Conservation (phyloP, 2,888 invertebrate genomes). For the Alentia gelatinosa region DNA sequence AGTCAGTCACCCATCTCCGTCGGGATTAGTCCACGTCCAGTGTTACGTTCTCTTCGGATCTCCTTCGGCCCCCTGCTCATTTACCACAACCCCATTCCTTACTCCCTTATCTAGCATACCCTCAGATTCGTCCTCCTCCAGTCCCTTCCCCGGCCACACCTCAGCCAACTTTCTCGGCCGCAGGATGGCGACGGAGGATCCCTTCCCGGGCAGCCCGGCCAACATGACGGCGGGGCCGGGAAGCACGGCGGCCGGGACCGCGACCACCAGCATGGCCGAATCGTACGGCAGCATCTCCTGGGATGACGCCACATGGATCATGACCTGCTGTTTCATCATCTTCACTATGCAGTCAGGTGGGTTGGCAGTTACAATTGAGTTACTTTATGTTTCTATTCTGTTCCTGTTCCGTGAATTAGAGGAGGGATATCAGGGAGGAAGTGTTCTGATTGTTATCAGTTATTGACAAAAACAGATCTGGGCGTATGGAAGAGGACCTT, state of each 20-base stretch:
- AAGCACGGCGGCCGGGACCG: not conserved
- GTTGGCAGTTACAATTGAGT: not conserved
- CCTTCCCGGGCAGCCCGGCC: not conserved
- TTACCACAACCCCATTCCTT: not conserved
- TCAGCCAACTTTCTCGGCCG: not conserved
- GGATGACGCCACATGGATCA: slow-evolving; percentile 92
- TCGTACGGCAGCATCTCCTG: slow-evolving; percentile 69
- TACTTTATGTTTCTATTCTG: not conserved
- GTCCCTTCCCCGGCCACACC: not conserved
- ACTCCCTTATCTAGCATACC: not conserved
- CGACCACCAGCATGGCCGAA: not conserved
- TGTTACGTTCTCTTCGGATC: not conserved
- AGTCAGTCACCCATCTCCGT: not conserved
- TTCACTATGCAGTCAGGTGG: slow-evolving; percentile 91
- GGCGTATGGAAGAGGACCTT: no score
- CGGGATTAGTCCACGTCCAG: not conserved
- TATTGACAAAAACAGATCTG: no score
- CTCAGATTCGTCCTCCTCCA: not conserved
- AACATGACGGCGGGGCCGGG: not conserved
- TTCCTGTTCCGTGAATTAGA: no score
- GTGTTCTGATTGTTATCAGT: no score
- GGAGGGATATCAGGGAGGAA: no score
- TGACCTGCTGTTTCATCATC: slow-evolving; percentile 91
- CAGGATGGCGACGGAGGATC: not conserved
- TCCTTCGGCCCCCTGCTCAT: not conserved